Evolutionary conservation across 2,888 invertebrate species (phyloP).

Genomic region (Adela reaumurella): DNA sequence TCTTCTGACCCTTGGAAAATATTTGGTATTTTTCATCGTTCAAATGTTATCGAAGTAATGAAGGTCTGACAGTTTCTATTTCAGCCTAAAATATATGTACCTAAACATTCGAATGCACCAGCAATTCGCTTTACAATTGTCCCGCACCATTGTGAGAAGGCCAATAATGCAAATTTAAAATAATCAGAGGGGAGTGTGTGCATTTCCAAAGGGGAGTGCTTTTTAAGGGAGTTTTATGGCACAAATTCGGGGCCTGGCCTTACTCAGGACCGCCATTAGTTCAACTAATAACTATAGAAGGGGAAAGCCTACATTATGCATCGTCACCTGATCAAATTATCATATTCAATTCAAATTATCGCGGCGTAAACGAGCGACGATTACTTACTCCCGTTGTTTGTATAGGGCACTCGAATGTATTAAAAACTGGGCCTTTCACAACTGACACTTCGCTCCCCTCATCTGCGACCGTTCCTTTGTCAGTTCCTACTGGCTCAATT

Average conservation of each 20-base stretch:
- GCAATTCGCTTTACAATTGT: background rate
- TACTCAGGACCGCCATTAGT: background rate
- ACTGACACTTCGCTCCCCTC: too few species aligned
- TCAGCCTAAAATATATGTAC: too few species aligned
- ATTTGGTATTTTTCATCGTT: too few species aligned
- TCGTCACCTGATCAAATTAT: background rate
- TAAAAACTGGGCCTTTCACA: too few species aligned
- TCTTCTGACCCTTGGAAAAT: too few species aligned
- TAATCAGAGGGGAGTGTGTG: slow-evolving; percentile 31
- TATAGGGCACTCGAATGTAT: background rate
- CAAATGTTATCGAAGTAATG: too few species aligned
- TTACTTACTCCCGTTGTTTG: background rate
- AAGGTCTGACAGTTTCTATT: too few species aligned
- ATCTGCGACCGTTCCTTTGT: too few species aligned
- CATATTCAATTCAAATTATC: background rate
- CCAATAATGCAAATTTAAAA: slow-evolving; percentile 31
- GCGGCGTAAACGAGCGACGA: background rate
- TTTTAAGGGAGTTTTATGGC: background rate
- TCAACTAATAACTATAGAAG: background rate
- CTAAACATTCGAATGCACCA: background rate
- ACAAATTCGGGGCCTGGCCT: background rate
- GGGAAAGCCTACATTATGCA: background rate
- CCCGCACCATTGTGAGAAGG: slow-evolving; percentile 15
- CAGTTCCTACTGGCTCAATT: too few species aligned
- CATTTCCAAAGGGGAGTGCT: background rate